Evolutionary conservation across 1,140 invertebrate species (phyloP).

Genomic region (Lycorma delicatula): DNA sequence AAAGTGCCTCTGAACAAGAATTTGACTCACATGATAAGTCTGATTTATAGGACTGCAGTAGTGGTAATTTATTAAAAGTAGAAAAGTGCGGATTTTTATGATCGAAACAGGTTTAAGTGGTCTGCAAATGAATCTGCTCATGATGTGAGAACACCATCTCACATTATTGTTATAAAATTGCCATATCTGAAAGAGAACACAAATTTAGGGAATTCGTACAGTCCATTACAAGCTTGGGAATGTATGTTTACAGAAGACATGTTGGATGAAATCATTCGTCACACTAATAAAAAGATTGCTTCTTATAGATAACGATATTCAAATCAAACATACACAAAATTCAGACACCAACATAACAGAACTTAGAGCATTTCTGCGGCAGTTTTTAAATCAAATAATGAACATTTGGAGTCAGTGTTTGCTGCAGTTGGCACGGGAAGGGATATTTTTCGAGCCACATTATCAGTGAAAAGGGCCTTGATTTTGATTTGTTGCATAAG

Average conservation of each 20-base stretch:
- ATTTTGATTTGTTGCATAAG: constrained; percentile 25
- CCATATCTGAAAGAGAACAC: too few relatives aligned
- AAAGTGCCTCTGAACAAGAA: neutral
- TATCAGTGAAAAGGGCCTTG: constrained; percentile 27
- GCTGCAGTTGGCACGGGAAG: constrained; percentile 29
- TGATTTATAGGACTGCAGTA: neutral
- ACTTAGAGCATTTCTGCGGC: constrained; percentile 25
- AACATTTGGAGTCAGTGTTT: constrained; percentile 24
- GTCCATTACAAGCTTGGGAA: constrained; percentile 37
- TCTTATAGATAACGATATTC: constrained; percentile 15
- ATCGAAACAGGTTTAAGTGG: constrained; percentile 1
- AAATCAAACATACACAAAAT: constrained; percentile 1
- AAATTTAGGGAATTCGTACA: neutral
- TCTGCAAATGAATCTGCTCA: neutral
- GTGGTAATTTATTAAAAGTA: neutral
- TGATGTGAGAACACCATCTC: neutral
- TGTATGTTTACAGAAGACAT: constrained; percentile 41
- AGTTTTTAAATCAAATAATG: constrained; percentile 28
- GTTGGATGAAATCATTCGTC: constrained; percentile 39
- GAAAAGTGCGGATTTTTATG: neutral
- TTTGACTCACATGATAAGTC: neutral
- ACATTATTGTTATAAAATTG: too few relatives aligned
- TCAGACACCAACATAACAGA: constrained; percentile 22
- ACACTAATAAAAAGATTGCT: constrained; percentile 40
- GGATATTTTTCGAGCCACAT: constrained; percentile 28